phyloP scores from a whole-genome alignment of 2,888 invertebrate genomes.

The Leptopilina myrica region DNA sequence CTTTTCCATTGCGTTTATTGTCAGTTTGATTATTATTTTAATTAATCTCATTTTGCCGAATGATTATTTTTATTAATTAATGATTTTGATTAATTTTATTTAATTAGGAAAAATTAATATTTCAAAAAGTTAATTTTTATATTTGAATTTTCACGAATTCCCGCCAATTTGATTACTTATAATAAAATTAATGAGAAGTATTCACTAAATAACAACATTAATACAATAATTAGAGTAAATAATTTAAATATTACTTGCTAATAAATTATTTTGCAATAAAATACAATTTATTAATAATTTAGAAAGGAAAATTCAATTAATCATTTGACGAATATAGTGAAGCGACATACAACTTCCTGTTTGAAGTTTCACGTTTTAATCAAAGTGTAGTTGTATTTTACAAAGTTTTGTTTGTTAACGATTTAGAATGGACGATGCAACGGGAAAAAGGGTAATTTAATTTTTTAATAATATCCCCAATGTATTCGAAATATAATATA shows the following conservation, averaged over 20 bases:
- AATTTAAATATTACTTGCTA: neutral
- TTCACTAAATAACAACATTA: no score
- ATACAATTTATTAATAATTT: neutral
- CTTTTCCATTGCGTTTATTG: no score
- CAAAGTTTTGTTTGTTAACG: constrained; percentile 3
- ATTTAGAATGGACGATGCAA: constrained; percentile 20
- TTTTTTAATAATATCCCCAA: neutral
- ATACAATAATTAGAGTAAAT: neutral
- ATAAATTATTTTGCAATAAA: neutral
- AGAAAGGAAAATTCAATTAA: neutral
- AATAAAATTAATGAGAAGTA: neutral
- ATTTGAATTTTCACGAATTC: neutral
- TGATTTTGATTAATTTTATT: no score
- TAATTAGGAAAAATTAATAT: no score
- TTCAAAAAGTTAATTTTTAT: neutral
- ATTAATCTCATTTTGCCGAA: no score
- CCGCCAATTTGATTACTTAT: neutral
- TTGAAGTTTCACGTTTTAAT: constrained; percentile 35
- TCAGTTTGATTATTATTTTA: no score
- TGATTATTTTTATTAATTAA: no score
- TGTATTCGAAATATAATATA: neutral
- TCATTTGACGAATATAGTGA: constrained; percentile 10
- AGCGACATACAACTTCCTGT: constrained; percentile 21
- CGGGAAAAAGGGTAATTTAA: constrained; percentile 31
- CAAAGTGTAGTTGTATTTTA: constrained; percentile 21